Conservation (phyloP, 2,113 vertebrate genomes). For the Lipotes vexillifer region DNA sequence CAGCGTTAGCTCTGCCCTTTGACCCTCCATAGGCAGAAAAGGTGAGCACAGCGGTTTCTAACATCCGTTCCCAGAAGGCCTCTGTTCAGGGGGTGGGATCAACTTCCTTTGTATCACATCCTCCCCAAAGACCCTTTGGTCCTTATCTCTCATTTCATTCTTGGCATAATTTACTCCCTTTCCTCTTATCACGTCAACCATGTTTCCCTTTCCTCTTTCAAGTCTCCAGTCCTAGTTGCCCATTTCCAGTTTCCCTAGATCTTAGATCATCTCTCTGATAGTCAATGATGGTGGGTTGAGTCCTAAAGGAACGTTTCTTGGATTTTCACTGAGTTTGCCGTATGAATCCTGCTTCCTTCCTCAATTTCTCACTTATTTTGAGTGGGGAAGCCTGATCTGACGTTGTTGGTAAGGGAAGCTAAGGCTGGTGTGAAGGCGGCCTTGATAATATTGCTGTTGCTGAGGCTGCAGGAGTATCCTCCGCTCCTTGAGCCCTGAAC, state of each 20-base stretch:
- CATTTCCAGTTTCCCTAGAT: background rate
- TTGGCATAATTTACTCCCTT: background rate
- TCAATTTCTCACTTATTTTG: background rate
- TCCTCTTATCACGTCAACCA: background rate
- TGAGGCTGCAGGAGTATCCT: background rate
- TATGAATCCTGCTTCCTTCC: background rate
- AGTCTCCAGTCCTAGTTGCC: background rate
- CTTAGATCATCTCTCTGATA: background rate
- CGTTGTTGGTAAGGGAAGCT: background rate
- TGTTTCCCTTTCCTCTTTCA: background rate
- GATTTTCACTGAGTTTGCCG: background rate
- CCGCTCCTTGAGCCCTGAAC: background rate
- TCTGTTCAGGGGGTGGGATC: background rate
- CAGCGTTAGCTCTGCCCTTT: background rate
- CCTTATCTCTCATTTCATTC: background rate
- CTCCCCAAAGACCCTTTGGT: background rate
- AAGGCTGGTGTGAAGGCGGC: background rate
- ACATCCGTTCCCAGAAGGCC: background rate
- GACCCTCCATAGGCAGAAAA: background rate
- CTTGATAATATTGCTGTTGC: too few relatives aligned
- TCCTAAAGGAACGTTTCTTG: background rate
- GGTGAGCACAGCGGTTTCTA: background rate
- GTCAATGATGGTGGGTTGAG: background rate
- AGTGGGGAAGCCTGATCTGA: background rate
- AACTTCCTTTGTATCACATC: background rate